These are phyloP conservation scores for Tympanoctomys barrerae DNA, from an alignment of 2,797 vertebrate species.

Conservation along the genomic window DNA sequence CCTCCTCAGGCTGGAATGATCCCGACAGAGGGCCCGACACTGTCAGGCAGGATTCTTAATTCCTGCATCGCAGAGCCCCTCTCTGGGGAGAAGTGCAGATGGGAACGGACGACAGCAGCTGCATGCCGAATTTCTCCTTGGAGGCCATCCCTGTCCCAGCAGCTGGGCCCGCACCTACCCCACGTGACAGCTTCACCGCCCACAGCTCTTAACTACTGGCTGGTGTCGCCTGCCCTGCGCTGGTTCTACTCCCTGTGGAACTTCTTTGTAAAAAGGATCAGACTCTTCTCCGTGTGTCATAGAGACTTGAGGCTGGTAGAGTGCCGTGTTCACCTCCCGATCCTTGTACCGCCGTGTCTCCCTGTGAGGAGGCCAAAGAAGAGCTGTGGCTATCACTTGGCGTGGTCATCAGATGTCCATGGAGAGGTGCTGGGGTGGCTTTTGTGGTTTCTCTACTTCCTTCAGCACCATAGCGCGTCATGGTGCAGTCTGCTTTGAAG, in stretches of 20 bases:
- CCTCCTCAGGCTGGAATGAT: neutral
- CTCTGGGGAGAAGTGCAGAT: neutral
- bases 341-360: neutral
- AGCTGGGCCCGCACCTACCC: neutral
- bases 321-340: neutral
- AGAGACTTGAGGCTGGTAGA: neutral
- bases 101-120: neutral
- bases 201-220: neutral
- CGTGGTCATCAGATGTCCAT: neutral
- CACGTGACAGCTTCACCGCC: neutral
- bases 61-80: neutral
- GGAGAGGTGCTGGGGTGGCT: no score
- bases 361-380: neutral
- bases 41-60: neutral
- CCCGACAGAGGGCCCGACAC: neutral
- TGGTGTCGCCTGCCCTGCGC: neutral
- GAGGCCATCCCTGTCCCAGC: neutral
- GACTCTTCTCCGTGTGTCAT: neutral
- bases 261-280: neutral
- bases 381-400: neutral
- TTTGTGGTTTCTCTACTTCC: neutral
- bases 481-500: neutral
- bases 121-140: constrained; percentile 27
- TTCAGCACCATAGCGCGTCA: neutral
- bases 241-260: neutral